These are phyloP conservation scores for Protobothrops mucrosquamatus DNA, from an alignment of 2,113 vertebrate species.

Conservation along the genomic window DNA sequence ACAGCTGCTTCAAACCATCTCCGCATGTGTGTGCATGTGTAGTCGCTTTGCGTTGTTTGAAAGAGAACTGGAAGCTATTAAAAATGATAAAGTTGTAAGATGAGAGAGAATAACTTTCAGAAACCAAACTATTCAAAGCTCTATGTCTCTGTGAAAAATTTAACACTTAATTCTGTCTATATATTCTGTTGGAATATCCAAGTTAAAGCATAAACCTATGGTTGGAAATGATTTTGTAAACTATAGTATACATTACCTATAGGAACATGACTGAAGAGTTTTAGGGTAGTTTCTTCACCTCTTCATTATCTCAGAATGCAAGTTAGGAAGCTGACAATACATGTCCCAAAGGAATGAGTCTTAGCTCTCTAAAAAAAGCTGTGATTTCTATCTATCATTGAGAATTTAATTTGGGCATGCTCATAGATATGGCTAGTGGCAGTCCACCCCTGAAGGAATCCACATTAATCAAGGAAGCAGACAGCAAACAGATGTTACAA, in stretches of 20 bases:
- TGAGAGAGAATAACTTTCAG: not conserved
- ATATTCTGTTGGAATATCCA: not conserved
- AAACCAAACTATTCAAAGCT: not conserved
- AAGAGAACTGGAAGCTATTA: not conserved
- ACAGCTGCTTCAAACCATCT: not conserved
- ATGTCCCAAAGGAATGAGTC: not conserved
- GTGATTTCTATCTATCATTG: not conserved
- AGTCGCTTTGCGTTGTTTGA: not conserved
- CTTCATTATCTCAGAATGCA: not conserved
- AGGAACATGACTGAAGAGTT: not conserved
- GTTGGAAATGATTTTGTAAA: not conserved
- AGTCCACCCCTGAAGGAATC: not conserved
- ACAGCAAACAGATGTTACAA: not conserved
- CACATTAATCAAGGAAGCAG: not conserved
- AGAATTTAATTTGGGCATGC: not conserved
- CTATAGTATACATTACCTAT: not conserved
- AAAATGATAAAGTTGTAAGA: not conserved
- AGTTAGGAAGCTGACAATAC: not conserved
- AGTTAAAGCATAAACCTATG: not conserved
- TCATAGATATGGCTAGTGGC: not conserved
- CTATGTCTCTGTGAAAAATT: not conserved
- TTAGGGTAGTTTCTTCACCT: not conserved
- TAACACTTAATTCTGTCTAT: not conserved
- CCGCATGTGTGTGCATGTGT: not conserved
- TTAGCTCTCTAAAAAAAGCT: not conserved